Percentiles rank a stretch among this genome's conserved stretches.
Conservation (phyloP, 2,888 invertebrate genomes). For the Epistrophella euchroma region DNA sequence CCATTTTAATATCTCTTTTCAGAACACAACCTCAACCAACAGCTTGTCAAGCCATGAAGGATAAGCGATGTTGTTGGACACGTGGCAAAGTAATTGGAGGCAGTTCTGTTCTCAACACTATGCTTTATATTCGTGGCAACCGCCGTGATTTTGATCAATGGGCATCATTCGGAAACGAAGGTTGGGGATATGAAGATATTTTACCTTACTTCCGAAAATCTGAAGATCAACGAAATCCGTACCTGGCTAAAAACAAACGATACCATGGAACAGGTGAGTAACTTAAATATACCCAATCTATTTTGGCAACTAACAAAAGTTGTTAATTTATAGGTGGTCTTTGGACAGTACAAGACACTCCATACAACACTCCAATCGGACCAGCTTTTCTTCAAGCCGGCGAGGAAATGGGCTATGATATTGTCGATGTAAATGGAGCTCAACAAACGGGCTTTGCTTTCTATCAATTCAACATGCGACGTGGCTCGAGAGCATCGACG, state of each 20-base stretch:
- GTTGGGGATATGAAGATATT: constrained; percentile 94
- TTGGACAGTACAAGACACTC: constrained; percentile 83
- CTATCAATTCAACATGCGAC: constrained; percentile 94
- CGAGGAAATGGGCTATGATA: constrained; percentile 96
- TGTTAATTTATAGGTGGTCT: constrained; percentile 81
- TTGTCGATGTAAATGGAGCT: constrained; percentile 93
- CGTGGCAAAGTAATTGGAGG: constrained; percentile 95
- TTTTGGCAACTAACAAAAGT: not conserved
- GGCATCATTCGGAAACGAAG: constrained; percentile 92
- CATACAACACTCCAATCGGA: constrained; percentile 89
- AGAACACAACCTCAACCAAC: constrained; percentile 93
- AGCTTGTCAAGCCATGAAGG: constrained; percentile 94
- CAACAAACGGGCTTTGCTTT: constrained; percentile 94
- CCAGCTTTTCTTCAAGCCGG: constrained; percentile 94
- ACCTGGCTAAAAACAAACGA: constrained; percentile 89
- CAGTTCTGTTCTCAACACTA: constrained; percentile 94
- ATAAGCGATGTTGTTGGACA: constrained; percentile 94
- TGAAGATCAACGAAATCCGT: constrained; percentile 94
- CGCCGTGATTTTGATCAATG: constrained; percentile 94
- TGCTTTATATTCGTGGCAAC: constrained; percentile 96
- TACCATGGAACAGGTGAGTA: constrained; percentile 89
- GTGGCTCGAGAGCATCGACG: constrained; percentile 92
- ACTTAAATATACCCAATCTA: constrained; percentile 10
- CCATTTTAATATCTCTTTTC: constrained; percentile 80
- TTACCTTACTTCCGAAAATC: constrained; percentile 94